Conservation (phyloP, 1,140 invertebrate species). For the Drosophila elegans region DNA sequence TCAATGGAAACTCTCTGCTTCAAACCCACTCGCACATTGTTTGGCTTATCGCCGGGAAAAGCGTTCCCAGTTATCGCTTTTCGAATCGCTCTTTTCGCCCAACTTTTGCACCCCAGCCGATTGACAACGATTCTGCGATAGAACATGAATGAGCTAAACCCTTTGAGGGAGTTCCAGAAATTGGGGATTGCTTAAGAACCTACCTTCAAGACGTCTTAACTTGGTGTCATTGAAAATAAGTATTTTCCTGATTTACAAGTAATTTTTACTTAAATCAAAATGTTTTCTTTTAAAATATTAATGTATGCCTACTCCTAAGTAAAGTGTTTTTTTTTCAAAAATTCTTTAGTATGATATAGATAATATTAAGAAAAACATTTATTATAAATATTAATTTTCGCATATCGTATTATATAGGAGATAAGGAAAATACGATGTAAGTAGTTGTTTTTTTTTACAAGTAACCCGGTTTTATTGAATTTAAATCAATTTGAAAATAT, state of each 20-base stretch:
- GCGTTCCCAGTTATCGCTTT: constrained; percentile 43
- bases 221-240: not conserved
- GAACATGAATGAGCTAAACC: constrained; percentile 1
- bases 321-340: no score
- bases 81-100: constrained; percentile 32
- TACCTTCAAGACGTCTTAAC: not conserved
- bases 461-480: no score
- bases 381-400: not conserved
- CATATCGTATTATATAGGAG: no score
- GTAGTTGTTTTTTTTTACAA: no score
- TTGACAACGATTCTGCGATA: constrained; percentile 31
- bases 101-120: constrained; percentile 13
- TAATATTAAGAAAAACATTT: no score
- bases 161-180: not conserved
- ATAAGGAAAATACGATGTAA: no score
- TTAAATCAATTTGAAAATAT: no score
- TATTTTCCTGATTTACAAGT: not conserved
- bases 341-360: no score
- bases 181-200: not conserved
- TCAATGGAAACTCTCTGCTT: constrained; percentile 62
- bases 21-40: constrained; percentile 46
- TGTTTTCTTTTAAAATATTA: no score
- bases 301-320: no score
- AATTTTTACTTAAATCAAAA: no score
- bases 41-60: constrained; percentile 51